Percentiles rank a stretch among this genome's conserved stretches.
Evolutionary conservation across 1,140 invertebrate species (phyloP).

Genomic region (Asobara japonica): DNA sequence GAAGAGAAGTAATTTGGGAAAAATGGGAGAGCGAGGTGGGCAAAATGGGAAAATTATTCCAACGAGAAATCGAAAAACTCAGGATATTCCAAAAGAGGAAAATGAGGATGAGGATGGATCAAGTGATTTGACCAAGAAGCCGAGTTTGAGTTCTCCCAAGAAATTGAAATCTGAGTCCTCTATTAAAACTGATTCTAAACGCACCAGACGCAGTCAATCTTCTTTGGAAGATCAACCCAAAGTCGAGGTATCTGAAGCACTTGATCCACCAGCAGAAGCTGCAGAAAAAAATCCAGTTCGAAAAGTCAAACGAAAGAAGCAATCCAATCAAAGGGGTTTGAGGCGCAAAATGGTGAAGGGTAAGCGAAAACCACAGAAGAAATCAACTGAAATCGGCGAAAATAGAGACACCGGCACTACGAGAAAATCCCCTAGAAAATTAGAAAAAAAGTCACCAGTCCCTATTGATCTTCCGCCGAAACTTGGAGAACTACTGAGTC

Average conservation of each 20-base stretch:
- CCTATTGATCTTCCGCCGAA: no score
- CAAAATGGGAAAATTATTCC: neutral
- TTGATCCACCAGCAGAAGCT: slow-evolving; percentile 2
- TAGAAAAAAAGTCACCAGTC: slow-evolving; percentile 45
- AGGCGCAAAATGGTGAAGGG: neutral
- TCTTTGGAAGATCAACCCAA: neutral
- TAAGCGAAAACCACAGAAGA: slow-evolving; percentile 40
- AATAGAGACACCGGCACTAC: neutral
- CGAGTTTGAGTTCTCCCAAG: neutral
- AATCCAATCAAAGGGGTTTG: slow-evolving; percentile 41
- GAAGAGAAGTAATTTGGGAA: neutral
- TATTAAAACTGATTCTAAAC: neutral
- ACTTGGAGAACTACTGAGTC: slow-evolving; percentile 28
- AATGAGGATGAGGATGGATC: slow-evolving; percentile 15
- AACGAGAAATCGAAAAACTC: slow-evolving; percentile 17
- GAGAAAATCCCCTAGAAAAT: slow-evolving; percentile 49
- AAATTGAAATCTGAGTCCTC: neutral
- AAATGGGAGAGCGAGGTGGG: neutral
- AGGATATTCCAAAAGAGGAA: slow-evolving; percentile 19
- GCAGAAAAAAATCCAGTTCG: slow-evolving; percentile 18
- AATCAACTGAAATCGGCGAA: neutral
- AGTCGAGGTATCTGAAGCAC: neutral
- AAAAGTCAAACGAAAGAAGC: slow-evolving; percentile 7
- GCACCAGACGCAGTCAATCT: neutral
- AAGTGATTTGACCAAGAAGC: neutral